Base-by-base conservation (phyloP, 2,888 invertebrate genomes). In the Camponotus fellah region DNA sequence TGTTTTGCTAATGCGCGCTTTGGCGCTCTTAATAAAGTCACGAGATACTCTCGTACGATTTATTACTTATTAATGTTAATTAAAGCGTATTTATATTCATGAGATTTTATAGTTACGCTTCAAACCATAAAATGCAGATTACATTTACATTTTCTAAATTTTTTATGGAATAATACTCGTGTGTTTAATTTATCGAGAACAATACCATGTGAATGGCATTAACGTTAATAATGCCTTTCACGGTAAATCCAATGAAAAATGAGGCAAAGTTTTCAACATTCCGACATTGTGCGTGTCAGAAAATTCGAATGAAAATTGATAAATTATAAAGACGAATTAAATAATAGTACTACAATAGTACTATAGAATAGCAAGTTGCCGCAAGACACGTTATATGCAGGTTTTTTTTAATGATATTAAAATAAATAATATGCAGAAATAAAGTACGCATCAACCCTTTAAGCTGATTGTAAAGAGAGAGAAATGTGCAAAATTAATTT, bases 341-440 rank as follows among this genome's bases (percentile, higher is more conserved):
- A 32, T 26, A 26, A 26, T 26, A 26, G 26, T 26, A 43, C 58
- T 26, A 40, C 60, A 74, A 43, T 32, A 58, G n/a, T 21, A 53
- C 26, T 37, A 46, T 8, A 9, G 14, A 34, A 66, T 34, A 43
- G 12, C 43, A 43, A 43, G 43, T 12, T 3, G 46, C 9, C 14
- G n/a, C 60, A n/a, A 43, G 12, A 34, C 34, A 12, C 12, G 21
- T 64, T 64, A 37, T 37, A 17, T 37, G 37, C 26, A 26, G 53
- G 26, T 65, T 65, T 12, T 65, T 65, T 76, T 75, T 21, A 14
- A 37, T 2, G 34, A n/a, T 46, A 21, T 43, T 62, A 37, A 75
- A 46, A 46, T 43, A n/a, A 43, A 12, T 43, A n/a, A 60, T 21
- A 9, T 46, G 32, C 9, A n/a, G 26, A n/a, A 60, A 32, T 4